A percentile compares a stretch with the other conserved stretches of the same genome.
Evolutionary conservation across 2,888 invertebrate genomes (phyloP).

Genomic region (Saturnia japonica): DNA sequence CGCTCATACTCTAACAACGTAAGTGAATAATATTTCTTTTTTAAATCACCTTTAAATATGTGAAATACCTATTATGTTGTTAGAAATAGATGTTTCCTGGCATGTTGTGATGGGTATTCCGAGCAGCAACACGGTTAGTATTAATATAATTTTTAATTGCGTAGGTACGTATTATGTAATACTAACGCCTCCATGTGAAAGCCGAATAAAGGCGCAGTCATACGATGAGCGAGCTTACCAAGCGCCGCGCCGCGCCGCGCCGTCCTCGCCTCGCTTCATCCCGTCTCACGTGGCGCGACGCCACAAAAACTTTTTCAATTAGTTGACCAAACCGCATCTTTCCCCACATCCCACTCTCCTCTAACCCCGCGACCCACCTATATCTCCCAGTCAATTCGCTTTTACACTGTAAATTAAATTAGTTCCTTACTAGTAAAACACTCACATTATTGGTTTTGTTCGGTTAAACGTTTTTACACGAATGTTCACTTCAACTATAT

Average conservation of each 20-base stretch:
- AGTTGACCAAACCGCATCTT: conserved; percentile 52
- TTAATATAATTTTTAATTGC: too few relatives aligned
- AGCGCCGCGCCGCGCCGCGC: background rate
- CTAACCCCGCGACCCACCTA: conserved; percentile 30
- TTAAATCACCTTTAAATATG: too few relatives aligned
- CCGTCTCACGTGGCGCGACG: conserved; percentile 26
- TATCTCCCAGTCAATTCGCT: conserved; percentile 47
- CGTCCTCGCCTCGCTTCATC: conserved; percentile 28
- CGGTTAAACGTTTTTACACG: conserved; percentile 1
- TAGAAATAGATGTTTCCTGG: too few relatives aligned
- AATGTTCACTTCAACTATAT: background rate
- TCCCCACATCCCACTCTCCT: conserved; percentile 22
- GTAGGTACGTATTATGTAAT: too few relatives aligned
- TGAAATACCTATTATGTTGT: too few relatives aligned
- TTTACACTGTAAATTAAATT: conserved; percentile 67
- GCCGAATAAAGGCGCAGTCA: background rate
- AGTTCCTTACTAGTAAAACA: conserved; percentile 52
- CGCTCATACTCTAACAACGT: too few relatives aligned
- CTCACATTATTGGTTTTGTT: conserved; percentile 35
- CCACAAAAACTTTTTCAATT: conserved; percentile 74
- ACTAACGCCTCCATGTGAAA: too few relatives aligned
- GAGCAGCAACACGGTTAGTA: too few relatives aligned
- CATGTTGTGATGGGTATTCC: too few relatives aligned
- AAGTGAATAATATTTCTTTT: too few relatives aligned
- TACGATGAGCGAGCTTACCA: background rate